phyloP scores from a whole-genome alignment of 2,888 invertebrate species.

The Parnassius glacialis region DNA sequence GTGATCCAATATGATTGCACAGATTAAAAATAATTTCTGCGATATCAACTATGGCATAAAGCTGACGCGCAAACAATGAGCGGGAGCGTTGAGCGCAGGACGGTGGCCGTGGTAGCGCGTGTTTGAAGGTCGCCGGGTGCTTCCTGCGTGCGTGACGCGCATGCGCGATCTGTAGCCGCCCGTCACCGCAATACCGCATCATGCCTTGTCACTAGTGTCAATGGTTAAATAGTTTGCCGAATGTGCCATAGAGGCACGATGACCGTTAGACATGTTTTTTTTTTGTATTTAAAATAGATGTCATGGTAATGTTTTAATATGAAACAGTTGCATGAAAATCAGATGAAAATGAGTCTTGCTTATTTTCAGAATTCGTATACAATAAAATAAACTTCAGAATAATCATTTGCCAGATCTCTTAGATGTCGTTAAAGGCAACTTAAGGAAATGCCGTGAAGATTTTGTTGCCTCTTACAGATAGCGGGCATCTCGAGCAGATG shows the following conservation, averaged over 20 bases:
- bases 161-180: slow-evolving; percentile 42
- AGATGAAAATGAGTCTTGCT: too few species aligned
- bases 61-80: slow-evolving; percentile 53
- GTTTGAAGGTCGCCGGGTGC: slow-evolving; percentile 66
- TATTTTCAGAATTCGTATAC: too few species aligned
- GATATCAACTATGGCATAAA: slow-evolving; percentile 15
- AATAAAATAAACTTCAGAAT: too few species aligned
- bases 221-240: slow-evolving; percentile 29
- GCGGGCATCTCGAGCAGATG: too few species aligned
- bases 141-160: slow-evolving; percentile 78
- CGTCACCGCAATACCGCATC: slow-evolving; percentile 30
- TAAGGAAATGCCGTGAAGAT: too few species aligned
- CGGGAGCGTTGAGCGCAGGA: slow-evolving; percentile 48
- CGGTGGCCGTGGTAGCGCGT: slow-evolving; percentile 67
- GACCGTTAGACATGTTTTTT: slow-evolving; percentile 13
- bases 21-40: slow-evolving; percentile 5
- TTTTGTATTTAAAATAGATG: neutral
- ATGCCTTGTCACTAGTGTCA: slow-evolving; percentile 31
- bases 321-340: too few species aligned
- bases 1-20: neutral
- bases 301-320: too few species aligned
- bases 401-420: too few species aligned
- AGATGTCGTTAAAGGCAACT: too few species aligned
- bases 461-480: too few species aligned
- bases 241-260: slow-evolving; percentile 19